A percentile compares a stretch with the other conserved stretches of the same genome.
Evolutionary conservation across 2,113 vertebrate species (phyloP).

Genomic region (Pampusana beccarii): DNA sequence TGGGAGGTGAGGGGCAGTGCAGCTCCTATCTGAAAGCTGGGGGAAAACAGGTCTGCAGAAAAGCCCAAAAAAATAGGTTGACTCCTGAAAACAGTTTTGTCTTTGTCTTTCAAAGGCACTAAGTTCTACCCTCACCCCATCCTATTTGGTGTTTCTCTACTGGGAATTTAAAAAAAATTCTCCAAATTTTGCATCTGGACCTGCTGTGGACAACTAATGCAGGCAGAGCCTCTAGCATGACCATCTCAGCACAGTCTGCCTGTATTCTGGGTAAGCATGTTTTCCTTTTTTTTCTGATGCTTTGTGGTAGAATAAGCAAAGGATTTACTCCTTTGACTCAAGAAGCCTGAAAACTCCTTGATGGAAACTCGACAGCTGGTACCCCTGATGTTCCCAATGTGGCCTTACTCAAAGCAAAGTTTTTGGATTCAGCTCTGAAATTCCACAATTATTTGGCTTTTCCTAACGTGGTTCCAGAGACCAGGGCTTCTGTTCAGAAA

Average conservation of each 20-base stretch:
- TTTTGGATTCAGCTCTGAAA: neutral
- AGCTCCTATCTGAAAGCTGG: neutral
- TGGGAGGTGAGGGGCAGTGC: neutral
- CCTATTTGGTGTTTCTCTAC: neutral
- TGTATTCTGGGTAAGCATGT: neutral
- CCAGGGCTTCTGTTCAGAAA: neutral
- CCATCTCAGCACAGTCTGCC: neutral
- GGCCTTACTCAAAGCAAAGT: neutral
- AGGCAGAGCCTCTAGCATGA: neutral
- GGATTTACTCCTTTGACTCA: neutral
- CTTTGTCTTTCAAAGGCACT: neutral
- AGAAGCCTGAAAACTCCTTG: neutral
- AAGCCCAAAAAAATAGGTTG: neutral
- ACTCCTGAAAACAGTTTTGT: neutral
- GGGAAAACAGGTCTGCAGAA: neutral
- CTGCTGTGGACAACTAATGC: neutral
- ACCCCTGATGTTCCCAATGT: neutral
- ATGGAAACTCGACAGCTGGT: neutral
- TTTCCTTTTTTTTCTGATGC: neutral
- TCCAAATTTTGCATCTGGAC: neutral
- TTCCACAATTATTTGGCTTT: neutral
- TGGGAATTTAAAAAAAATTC: neutral
- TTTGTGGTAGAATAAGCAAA: neutral
- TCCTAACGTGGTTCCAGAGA: neutral
- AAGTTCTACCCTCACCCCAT: neutral